A percentile compares a stretch with the other conserved stretches of the same genome.
These are phyloP conservation scores for Mormyrus iriodes DNA, from an alignment of 2,113 vertebrate genomes.

Conservation along the genomic window DNA sequence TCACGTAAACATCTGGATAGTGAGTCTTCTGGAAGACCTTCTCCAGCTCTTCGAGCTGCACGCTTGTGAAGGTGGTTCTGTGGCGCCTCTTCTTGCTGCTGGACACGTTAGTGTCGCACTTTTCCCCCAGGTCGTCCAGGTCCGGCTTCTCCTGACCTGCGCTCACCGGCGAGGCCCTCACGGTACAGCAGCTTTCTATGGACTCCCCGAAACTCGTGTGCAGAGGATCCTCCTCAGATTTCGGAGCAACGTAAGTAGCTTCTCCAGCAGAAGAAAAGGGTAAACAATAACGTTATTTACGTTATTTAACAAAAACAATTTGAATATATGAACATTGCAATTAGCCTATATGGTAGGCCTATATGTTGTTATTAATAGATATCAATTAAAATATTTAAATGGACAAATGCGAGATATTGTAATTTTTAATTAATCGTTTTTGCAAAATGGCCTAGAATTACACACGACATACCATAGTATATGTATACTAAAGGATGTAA, in stretches of 20 bases:
- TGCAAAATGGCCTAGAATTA: not conserved
- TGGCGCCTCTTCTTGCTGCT: slow-evolving; percentile 96
- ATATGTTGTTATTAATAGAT: not conserved
- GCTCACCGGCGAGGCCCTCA: slow-evolving; percentile 77
- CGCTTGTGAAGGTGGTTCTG: slow-evolving; percentile 92
- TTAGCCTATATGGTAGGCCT: not conserved
- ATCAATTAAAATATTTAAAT: not conserved
- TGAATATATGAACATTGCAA: not conserved
- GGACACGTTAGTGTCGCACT: slow-evolving; percentile 94
- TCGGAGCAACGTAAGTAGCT: slow-evolving; percentile 76
- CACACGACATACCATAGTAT: not conserved
- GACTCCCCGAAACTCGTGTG: slow-evolving; percentile 73
- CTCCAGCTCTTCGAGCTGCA: slow-evolving; percentile 93
- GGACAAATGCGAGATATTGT: not conserved
- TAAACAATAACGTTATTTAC: not conserved
- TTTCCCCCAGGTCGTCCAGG: slow-evolving; percentile 81
- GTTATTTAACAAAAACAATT: not conserved
- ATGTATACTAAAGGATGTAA: not conserved
- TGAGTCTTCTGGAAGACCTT: slow-evolving; percentile 99
- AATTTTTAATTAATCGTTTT: not conserved
- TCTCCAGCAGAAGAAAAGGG: not conserved
- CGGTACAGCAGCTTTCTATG: slow-evolving; percentile 75
- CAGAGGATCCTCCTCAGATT: slow-evolving; percentile 76
- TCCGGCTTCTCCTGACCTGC: slow-evolving; percentile 73
- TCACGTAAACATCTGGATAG: slow-evolving; percentile 96